A percentile compares a stretch with the other conserved stretches of the same genome.
phyloP scores from a whole-genome alignment of 1,140 invertebrate species.

The Goniozus legneri region DNA sequence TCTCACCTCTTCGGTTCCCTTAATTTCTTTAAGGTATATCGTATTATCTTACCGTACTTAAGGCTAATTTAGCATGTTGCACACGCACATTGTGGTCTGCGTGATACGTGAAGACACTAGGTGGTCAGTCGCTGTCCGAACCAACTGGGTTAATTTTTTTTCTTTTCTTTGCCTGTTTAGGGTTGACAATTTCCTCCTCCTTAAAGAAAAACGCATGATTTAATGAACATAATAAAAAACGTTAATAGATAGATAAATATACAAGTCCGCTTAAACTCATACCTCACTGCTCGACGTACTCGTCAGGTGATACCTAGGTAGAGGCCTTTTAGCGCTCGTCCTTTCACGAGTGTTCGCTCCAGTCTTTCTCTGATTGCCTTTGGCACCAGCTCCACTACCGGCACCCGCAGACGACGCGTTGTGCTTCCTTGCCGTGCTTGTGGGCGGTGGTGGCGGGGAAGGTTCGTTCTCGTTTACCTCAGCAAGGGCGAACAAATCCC shows the following conservation, averaged over 20 bases:
- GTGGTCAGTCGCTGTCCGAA: conserved; percentile 80
- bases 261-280: conserved; percentile 25
- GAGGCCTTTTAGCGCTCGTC: conserved; percentile 54
- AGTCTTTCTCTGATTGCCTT: conserved; percentile 48
- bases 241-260: not conserved
- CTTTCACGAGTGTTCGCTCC: conserved; percentile 49
- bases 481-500: conserved; percentile 85
- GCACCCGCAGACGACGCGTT: conserved; percentile 41
- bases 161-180: conserved; percentile 79
- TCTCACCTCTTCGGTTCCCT: no score
- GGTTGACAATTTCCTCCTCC: conserved; percentile 82
- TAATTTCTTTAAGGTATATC: conserved; percentile 31
- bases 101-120: conserved; percentile 49
- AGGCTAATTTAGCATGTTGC: conserved; percentile 47
- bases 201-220: conserved; percentile 38
- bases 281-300: conserved; percentile 71
- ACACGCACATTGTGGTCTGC: conserved; percentile 48
- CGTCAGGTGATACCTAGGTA: conserved; percentile 48
- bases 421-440: conserved; percentile 58
- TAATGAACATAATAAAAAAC: no score
- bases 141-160: conserved; percentile 72
- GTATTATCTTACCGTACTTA: conserved; percentile 51
- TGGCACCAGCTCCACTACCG: conserved; percentile 41
- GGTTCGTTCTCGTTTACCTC: conserved; percentile 77
- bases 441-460: conserved; percentile 46